phyloP scores from a whole-genome alignment of 2,797 vertebrate genomes.

The Syndactyla subalaris region DNA sequence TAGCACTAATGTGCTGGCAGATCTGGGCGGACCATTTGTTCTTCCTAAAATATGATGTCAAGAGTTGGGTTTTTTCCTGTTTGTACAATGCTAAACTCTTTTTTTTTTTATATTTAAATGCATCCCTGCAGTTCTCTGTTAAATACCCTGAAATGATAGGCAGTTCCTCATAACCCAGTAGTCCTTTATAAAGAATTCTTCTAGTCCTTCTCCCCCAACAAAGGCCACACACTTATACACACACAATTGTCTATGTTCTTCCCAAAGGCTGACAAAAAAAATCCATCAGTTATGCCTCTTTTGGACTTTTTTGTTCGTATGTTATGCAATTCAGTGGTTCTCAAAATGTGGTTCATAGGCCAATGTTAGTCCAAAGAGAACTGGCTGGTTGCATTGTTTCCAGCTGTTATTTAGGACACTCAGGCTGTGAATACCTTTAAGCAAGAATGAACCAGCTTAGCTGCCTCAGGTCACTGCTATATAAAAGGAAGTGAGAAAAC shows the following conservation, averaged over 20 bases:
- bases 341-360: conserved; percentile 61
- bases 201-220: neutral
- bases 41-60: neutral
- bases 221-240: conserved; percentile 36
- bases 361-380: conserved; percentile 57
- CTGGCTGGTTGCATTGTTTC: conserved; percentile 68
- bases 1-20: neutral
- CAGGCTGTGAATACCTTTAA: conserved; percentile 68
- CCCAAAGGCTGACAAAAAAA: conserved; percentile 32
- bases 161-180: neutral
- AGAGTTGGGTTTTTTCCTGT: neutral
- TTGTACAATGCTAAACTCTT: neutral
- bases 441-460: conserved; percentile 60
- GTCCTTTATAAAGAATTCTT: neutral
- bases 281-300: conserved; percentile 60
- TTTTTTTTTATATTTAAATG: neutral
- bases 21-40: neutral
- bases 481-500: conserved; percentile 67
- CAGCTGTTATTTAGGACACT: conserved; percentile 72
- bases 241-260: conserved; percentile 5
- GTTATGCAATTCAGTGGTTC: conserved; percentile 67
- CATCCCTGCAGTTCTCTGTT: neutral
- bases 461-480: conserved; percentile 61
- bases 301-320: conserved; percentile 57
- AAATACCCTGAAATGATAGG: conserved; percentile 1